Conservation (phyloP, 53 echinoderm and acorn worm genomes). For the Mesocentrotus franciscanus region DNA sequence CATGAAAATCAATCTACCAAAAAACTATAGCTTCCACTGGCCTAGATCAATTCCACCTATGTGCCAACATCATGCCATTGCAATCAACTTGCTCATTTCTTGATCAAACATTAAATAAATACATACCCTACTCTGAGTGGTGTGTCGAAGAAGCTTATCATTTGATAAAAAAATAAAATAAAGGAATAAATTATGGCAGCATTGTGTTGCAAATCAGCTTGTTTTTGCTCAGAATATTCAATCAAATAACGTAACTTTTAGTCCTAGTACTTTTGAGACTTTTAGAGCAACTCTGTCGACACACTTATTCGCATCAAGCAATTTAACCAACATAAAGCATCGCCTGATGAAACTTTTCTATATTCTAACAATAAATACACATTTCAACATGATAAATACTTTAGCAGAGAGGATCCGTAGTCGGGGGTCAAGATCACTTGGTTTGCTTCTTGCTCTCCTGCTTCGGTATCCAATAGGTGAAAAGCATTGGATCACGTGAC, state of each 20-base stretch:
- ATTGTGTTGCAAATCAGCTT: background rate
- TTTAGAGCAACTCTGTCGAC: background rate
- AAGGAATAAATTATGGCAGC: slow-evolving; percentile 36
- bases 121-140: slow-evolving; percentile 26
- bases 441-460: background rate
- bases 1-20: slow-evolving; percentile 18
- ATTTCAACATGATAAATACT: background rate
- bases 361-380: background rate
- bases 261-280: background rate
- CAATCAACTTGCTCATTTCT: background rate
- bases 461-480: background rate
- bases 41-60: background rate
- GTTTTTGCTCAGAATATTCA: background rate
- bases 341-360: background rate
- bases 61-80: slow-evolving; percentile 35
- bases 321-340: background rate
- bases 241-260: background rate
- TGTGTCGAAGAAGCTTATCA: slow-evolving; percentile 16
- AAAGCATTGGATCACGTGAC: background rate
- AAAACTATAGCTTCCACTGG: background rate
- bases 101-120: slow-evolving; percentile 31
- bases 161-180: background rate
- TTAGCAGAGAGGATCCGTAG: background rate
- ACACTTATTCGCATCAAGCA: background rate
- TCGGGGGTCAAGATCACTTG: background rate